Percentiles rank a stretch among this genome's conserved stretches.
Conservation (phyloP, 1,140 invertebrate genomes). For the Varroa destructor region DNA sequence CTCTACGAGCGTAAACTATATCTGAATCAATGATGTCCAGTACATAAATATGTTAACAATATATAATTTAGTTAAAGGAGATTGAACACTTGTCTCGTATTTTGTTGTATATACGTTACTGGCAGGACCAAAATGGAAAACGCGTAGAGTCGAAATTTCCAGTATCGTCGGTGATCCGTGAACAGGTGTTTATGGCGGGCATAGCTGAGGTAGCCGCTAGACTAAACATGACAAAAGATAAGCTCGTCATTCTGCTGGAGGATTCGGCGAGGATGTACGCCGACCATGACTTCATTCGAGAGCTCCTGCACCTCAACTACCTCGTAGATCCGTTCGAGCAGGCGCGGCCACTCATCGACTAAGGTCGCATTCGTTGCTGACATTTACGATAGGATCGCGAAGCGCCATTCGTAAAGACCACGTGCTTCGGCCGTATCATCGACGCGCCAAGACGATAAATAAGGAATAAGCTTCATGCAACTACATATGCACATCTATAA, state of each 20-base stretch:
- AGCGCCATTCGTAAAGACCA: no score
- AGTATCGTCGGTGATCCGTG: not conserved
- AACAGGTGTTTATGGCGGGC: not conserved
- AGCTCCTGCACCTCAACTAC: slow-evolving; percentile 10
- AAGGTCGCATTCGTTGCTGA: not conserved
- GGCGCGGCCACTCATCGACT: slow-evolving; percentile 5
- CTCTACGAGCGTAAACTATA: no score
- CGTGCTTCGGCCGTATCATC: no score
- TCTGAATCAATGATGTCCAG: no score
- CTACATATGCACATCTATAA: no score
- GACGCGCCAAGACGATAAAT: no score
- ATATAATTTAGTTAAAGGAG: no score
- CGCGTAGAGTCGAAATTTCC: slow-evolving; percentile 16
- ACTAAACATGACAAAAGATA: not conserved
- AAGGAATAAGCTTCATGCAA: no score
- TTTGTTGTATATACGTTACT: not conserved
- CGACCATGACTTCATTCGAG: slow-evolving; percentile 16
- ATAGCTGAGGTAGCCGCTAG: not conserved
- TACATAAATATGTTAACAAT: no score
- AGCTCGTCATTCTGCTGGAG: slow-evolving; percentile 12
- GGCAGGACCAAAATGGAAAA: slow-evolving; percentile 11
- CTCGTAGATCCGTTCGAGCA: slow-evolving; percentile 24
- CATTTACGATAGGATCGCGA: no score
- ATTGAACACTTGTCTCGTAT: no score
- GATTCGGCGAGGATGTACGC: slow-evolving; percentile 15